phyloP scores from a whole-genome alignment of 2,888 invertebrate genomes.

The Cryptus viduatorius region DNA sequence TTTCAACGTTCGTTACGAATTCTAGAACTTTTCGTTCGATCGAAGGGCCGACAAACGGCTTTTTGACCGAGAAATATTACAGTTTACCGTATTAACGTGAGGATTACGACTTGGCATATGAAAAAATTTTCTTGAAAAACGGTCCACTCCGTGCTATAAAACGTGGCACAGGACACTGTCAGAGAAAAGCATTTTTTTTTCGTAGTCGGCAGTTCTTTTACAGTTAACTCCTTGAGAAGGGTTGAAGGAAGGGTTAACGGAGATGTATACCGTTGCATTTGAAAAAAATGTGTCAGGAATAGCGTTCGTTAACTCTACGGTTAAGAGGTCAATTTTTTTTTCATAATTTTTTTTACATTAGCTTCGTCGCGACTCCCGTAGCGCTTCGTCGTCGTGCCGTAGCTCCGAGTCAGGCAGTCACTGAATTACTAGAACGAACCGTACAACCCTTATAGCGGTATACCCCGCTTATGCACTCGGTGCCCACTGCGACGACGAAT shows the following conservation, averaged over 20 bases:
- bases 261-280: neutral
- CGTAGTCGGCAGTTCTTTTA: slow-evolving; percentile 29
- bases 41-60: slow-evolving; percentile 11
- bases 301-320: slow-evolving; percentile 73
- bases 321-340: slow-evolving; percentile 77
- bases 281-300: slow-evolving; percentile 71
- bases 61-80: neutral
- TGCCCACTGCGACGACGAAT: slow-evolving; percentile 34
- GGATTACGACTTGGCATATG: neutral
- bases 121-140: slow-evolving; percentile 8
- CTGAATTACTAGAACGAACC: slow-evolving; percentile 58
- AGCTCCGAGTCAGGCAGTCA: slow-evolving; percentile 62
- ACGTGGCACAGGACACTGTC: neutral
- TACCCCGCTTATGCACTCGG: slow-evolving; percentile 40
- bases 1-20: neutral
- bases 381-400: neutral
- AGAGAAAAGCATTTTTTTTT: slow-evolving; percentile 15
- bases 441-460: slow-evolving; percentile 62
- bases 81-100: slow-evolving; percentile 1
- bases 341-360: slow-evolving; percentile 65
- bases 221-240: slow-evolving; percentile 56
- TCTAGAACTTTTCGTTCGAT: neutral
- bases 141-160: neutral
- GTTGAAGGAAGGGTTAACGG: slow-evolving; percentile 57
- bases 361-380: slow-evolving; percentile 9